These are phyloP conservation scores for Ochotona princeps DNA, from an alignment of 2,113 vertebrate genomes.

Conservation along the genomic window DNA sequence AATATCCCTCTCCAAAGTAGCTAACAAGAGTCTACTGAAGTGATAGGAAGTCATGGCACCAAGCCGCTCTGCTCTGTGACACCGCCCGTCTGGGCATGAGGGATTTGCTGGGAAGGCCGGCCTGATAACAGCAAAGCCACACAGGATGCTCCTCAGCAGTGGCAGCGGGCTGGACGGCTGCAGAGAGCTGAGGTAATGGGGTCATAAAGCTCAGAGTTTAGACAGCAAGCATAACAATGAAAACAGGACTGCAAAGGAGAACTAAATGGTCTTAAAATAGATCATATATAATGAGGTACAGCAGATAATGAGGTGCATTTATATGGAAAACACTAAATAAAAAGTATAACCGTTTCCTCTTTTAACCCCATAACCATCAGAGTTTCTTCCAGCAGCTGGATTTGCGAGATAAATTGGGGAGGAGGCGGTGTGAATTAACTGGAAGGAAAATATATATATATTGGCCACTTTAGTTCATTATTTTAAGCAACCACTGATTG, in stretches of 20 bases:
- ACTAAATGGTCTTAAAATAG: constrained; percentile 73
- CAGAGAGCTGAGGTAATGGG: constrained; percentile 60
- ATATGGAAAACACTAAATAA: constrained; percentile 80
- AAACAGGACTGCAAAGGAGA: constrained; percentile 73
- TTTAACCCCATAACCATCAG: constrained; percentile 71
- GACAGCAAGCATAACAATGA: constrained; percentile 75
- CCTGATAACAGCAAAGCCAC: constrained; percentile 17
- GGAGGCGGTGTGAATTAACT: constrained; percentile 47
- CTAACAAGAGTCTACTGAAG: constrained; percentile 74
- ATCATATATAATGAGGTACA: constrained; percentile 75
- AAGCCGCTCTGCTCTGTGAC: background rate
- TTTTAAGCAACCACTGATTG: constrained; percentile 23
- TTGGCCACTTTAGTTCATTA: constrained; percentile 38
- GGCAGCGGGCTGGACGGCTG: constrained; percentile 9
- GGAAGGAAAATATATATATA: constrained; percentile 53
- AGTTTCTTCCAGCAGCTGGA: constrained; percentile 60
- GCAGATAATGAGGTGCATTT: constrained; percentile 76
- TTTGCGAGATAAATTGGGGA: constrained; percentile 69
- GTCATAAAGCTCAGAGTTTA: constrained; percentile 74
- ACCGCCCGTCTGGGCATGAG: background rate
- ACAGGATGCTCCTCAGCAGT: constrained; percentile 26
- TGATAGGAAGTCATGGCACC: constrained; percentile 66
- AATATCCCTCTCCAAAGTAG: constrained; percentile 75
- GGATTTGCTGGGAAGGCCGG: constrained; percentile 52
- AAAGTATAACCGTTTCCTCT: constrained; percentile 74